Conservation (phyloP, 2,888 invertebrate species). For the Parnassius apollo region DNA sequence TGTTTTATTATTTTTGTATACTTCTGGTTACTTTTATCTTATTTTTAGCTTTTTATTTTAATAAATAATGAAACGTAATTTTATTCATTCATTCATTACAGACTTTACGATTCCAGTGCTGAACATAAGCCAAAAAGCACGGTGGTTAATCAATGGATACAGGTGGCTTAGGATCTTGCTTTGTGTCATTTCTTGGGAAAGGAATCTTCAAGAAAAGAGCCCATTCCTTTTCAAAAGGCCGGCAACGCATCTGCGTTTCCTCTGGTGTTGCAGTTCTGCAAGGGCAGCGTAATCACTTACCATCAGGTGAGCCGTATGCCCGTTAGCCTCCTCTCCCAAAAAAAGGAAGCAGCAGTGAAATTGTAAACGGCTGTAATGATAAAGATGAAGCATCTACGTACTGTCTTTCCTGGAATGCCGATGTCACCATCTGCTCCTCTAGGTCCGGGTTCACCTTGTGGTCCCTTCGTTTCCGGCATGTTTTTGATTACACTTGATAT, state of each 20-base stretch:
- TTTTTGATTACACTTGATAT: slow-evolving; percentile 49
- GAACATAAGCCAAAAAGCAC: not conserved
- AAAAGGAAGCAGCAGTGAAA: no score
- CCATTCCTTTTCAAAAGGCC: no score
- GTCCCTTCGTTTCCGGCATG: slow-evolving; percentile 75
- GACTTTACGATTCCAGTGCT: not conserved
- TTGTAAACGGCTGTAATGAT: no score
- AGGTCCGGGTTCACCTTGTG: slow-evolving; percentile 77
- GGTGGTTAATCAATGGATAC: no score
- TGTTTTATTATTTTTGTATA: slow-evolving; percentile 54
- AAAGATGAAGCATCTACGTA: slow-evolving; percentile 61
- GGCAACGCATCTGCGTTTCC: no score
- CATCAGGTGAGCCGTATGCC: no score
- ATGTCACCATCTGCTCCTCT: slow-evolving; percentile 46
- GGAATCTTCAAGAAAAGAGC: no score
- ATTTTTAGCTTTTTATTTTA: not conserved
- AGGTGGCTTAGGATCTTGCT: no score
- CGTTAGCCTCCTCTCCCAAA: no score
- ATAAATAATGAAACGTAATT: not conserved
- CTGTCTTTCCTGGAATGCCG: slow-evolving; percentile 47
- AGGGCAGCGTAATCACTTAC: no score
- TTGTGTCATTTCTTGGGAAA: not conserved
- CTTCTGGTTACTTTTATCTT: slow-evolving; percentile 47
- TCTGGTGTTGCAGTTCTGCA: no score
- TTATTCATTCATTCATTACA: no score